Evolutionary conservation across 2,797 vertebrate species (phyloP).

Genomic region (Intellagama lesueurii): DNA sequence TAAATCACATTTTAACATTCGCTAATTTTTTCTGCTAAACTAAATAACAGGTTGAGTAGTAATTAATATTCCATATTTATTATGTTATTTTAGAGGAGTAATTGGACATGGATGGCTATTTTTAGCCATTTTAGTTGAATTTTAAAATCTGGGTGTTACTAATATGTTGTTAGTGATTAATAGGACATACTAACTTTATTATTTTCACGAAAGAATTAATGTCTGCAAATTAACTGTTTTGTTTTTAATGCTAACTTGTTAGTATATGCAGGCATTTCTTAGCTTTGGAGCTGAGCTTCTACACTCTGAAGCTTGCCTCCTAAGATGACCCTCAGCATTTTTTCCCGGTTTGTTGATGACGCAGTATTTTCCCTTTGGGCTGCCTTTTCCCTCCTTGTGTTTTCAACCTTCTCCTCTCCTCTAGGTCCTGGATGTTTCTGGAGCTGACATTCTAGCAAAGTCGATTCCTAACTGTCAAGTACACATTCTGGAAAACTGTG

Average conservation of each 20-base stretch:
- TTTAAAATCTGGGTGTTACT: not conserved
- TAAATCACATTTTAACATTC: not conserved
- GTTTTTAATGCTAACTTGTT: not conserved
- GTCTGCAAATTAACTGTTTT: not conserved
- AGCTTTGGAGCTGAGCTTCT: not conserved
- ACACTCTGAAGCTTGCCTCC: too few relatives aligned
- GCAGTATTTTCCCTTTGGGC: not conserved
- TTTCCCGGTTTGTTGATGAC: not conserved
- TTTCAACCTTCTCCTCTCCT: rapidly evolving
- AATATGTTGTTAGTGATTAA: not conserved
- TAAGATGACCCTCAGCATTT: too few relatives aligned
- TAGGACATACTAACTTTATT: not conserved
- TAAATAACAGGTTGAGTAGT: not conserved
- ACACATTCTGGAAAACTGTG: constrained; percentile 90
- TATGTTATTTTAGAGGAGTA: not conserved
- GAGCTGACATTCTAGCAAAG: constrained; percentile 81
- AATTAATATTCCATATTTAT: not conserved
- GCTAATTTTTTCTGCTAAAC: not conserved
- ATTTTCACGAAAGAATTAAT: not conserved
- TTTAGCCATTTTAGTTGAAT: not conserved
- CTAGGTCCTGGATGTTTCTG: constrained; percentile 91
- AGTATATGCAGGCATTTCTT: not conserved
- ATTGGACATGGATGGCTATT: not conserved
- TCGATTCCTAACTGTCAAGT: constrained; percentile 83
- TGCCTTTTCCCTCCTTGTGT: too few relatives aligned